phyloP scores from a whole-genome alignment of 2,113 vertebrate species.

The Anguilla rostrata region DNA sequence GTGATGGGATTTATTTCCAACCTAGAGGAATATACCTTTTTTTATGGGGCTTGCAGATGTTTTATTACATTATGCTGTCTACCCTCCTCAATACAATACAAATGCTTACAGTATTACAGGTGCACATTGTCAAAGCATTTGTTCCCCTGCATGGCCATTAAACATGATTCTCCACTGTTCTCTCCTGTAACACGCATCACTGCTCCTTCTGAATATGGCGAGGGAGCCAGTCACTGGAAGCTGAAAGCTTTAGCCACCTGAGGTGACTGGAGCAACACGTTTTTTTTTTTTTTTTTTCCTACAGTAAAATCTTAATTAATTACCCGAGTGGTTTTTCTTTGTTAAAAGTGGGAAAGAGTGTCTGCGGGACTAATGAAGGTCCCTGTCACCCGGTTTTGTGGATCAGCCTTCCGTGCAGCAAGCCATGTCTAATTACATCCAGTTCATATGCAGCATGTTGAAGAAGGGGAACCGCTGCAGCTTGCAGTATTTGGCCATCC shows the following conservation, averaged over 20 bases:
- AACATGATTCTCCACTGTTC: neutral
- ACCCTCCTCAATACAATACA: neutral
- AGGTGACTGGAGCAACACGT: neutral
- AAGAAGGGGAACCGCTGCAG: neutral
- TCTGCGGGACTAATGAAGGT: conserved; percentile 6
- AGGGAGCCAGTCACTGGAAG: neutral
- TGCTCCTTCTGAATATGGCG: neutral
- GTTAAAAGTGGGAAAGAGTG: neutral
- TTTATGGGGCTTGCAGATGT: neutral
- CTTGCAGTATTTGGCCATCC: neutral
- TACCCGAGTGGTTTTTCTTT: conserved; percentile 17
- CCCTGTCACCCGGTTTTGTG: conserved; percentile 8
- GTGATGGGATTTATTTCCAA: neutral
- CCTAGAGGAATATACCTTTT: neutral
- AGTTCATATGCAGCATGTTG: neutral
- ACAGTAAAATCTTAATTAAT: conserved; percentile 20
- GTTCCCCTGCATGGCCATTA: neutral
- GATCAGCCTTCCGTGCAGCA: neutral
- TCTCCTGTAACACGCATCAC: neutral
- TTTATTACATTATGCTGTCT: neutral
- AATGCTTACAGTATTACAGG: neutral
- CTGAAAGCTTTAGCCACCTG: neutral
- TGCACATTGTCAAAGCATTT: neutral
- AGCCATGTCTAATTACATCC: conserved; percentile 20
- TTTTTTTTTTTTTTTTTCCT: neutral